These are phyloP conservation scores for Caenorhabditis zanzibari DNA, from an alignment of 2,888 invertebrate genomes.

Conservation along the genomic window DNA sequence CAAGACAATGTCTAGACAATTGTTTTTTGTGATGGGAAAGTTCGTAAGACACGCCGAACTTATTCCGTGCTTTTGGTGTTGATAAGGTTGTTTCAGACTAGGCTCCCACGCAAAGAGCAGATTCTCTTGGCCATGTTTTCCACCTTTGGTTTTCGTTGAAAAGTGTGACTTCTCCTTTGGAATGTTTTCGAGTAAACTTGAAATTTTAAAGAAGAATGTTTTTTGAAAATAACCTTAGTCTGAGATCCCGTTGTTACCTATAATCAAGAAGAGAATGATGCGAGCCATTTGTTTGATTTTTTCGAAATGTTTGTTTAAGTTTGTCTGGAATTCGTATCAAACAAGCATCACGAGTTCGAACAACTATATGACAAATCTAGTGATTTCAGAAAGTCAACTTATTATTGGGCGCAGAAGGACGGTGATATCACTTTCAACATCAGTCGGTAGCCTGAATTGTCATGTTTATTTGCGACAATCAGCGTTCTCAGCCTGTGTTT, in stretches of 20 bases:
- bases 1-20: conserved; percentile 46
- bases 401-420: conserved; percentile 4
- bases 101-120: conserved; percentile 4
- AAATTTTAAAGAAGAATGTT: conserved; percentile 26
- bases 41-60: neutral
- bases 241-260: conserved; percentile 18
- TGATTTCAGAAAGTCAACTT: conserved; percentile 16
- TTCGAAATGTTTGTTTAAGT: neutral
- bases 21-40: conserved; percentile 10
- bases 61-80: conserved; percentile 15
- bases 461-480: conserved; percentile 15
- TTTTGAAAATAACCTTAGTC: conserved; percentile 49
- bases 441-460: conserved; percentile 40
- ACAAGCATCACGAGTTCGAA: neutral
- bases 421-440: conserved; percentile 41
- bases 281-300: neutral
- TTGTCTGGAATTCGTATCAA: neutral
- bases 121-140: neutral
- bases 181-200: conserved; percentile 1
- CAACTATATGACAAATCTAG: conserved; percentile 41
- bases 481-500: conserved; percentile 19
- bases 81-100: conserved; percentile 21
- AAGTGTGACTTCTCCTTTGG: neutral
- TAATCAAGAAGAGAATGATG: conserved; percentile 20
- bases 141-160: conserved; percentile 2